Evolutionary conservation across 2,113 vertebrate genomes (phyloP), one percentile per base, ranked within the genome.

Genomic region (Nipponia nippon): DNA sequence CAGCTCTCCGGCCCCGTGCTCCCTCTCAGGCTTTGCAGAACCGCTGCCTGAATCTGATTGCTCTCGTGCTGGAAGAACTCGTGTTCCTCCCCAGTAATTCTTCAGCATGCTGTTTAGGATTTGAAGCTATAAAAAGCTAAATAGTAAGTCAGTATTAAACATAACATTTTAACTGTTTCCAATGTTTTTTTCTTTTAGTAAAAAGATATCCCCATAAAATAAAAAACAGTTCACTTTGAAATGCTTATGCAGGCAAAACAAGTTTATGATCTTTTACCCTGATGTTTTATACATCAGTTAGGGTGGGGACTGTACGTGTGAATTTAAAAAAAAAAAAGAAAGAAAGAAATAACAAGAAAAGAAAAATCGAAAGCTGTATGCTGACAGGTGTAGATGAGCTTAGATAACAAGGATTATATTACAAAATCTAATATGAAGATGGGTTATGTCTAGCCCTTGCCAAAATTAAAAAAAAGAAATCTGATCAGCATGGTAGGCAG

Each of bases 321-420:
- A 96, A 90, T 59, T 76, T 9, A 88, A 96, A 92, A 72, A 83
- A 84, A 79, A 69, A 56, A n/a, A 36, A 70, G 47, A 78, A 72
- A 82, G 72, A 40, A 78, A 89, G 77, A 83, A 58, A 73, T 34
- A 22, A 77, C 75, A 79, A 94, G 79, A 93, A 93, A 65, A 79
- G 83, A 91, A 91, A 97, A 94, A 76, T 66, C 10, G 40, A 94
- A 97, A 78, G 56, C 56, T 26, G 1, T 70, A 36, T 3, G 32
- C 67, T 96, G 85, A 10, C n/a, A 95, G 85, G 87, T 96, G 83
- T 94, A 96, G 90, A 89, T 96, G 75, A 84, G 47, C 49, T 96
- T 93, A 96, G 67, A 89, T 91, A 97, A 83, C 73, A 88, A 93
- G 95, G 66, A 92, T 92, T 97, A 73, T 96, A 87, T 87, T 93